Evolutionary conservation across 2,888 invertebrate genomes (phyloP), one percentile per base, ranked within the genome.

Genomic region (Anthrax anthrax): DNA sequence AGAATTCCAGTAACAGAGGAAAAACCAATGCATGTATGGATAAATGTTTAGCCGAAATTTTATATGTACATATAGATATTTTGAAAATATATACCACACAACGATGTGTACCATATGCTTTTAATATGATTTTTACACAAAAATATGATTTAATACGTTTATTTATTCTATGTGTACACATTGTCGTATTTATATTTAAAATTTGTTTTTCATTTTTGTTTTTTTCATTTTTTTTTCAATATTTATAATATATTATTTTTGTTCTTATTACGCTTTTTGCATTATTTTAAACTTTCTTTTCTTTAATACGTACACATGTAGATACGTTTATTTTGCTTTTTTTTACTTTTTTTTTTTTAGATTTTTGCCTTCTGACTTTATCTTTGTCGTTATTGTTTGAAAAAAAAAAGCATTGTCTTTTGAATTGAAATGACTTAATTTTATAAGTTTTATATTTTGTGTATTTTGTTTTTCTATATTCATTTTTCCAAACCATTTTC

Each of bases 111-210:
- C 50, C 54, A 54, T 52, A 51, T 54, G 54, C 45, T 54, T 52
- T 54, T 54, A 52, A 54, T 54, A 52, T 49, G 52, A 52, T 52
- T 54, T 52, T 52, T 52, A 51, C 54, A 50, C 49, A 50, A 50
- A 54, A 52, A 52, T 54, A 50, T 52, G 52, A 54, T 53, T 54
- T 54, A 52, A 49, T 54, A 47, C 51, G 48, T 52, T 52, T 54
- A 49, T 49, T 54, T 52, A 50, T 51, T 50, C 46, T 50, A 8
- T 51, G 42, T 51, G 42, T 44, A 44, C 39, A 18, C 39, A 32
- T 44, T 38, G 34, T 51, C 39, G 38, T 45, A 43, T 44, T 42
- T 42, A 14, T 27, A 43, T 42, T 42, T 39, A 42, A 38, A 32
- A 32, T 43, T 47, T 43, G 18, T 32, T 32, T 23, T 6, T 8